phyloP scores from a whole-genome alignment of 2,113 vertebrate species.

The Vidua chalybeata region DNA sequence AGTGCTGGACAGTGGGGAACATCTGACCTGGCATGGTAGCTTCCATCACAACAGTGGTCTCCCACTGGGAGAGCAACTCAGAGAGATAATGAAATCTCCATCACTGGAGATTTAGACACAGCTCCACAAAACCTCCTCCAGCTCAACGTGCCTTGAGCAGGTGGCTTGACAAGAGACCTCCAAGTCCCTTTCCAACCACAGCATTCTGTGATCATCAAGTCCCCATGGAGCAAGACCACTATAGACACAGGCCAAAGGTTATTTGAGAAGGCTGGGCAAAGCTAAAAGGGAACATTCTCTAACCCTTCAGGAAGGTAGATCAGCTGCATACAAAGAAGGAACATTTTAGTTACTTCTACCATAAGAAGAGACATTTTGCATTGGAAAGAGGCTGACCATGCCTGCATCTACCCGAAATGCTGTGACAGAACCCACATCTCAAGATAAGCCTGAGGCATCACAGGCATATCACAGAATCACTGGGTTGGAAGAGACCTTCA shows the following conservation, averaged over 20 bases:
- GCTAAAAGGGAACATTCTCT: not conserved
- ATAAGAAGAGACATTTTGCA: not conserved
- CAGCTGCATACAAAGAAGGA: not conserved
- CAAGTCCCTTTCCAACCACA: not conserved
- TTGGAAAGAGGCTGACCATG: not conserved
- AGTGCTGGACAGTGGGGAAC: not conserved
- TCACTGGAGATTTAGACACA: not conserved
- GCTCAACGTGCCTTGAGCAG: accelerated
- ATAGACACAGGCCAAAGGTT: not conserved
- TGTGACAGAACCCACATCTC: not conserved
- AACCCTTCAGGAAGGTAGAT: not conserved
- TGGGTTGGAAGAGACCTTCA: not conserved
- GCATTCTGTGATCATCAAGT: not conserved
- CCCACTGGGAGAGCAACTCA: not conserved
- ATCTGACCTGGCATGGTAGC: not conserved
- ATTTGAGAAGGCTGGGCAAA: not conserved
- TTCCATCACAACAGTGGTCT: not conserved
- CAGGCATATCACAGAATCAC: not conserved
- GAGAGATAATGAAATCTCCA: not conserved
- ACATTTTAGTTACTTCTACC: not conserved
- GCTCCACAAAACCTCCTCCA: not conserved
- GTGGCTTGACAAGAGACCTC: not conserved
- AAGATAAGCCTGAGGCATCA: not conserved
- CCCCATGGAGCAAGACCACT: not conserved
- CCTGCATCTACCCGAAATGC: not conserved